phyloP scores from a whole-genome alignment of 92 coral and sea anemone genomes.

The Epizoanthus illoricatus region DNA sequence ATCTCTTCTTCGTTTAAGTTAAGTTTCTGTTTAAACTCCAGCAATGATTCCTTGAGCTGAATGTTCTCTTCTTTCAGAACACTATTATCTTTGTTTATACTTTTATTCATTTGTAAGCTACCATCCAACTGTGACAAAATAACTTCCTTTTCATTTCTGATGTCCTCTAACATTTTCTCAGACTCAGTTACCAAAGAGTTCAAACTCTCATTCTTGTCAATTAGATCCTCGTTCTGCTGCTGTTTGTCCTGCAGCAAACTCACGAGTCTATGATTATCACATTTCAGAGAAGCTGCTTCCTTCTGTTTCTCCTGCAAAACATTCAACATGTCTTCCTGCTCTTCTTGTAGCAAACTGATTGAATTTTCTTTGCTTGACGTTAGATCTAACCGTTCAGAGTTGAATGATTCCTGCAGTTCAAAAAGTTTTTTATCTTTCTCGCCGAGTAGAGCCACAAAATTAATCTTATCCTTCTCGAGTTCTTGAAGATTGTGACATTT shows the following conservation, averaged over 20 bases:
- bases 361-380: conserved; percentile 64
- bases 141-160: conserved; percentile 61
- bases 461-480: conserved; percentile 55
- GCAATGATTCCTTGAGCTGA: conserved; percentile 56
- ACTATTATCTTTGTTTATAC: conserved; percentile 61
- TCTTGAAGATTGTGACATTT: conserved; percentile 59
- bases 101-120: conserved; percentile 51
- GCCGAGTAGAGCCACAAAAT: conserved; percentile 67
- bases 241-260: conserved; percentile 69
- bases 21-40: conserved; percentile 63
- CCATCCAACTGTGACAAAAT: conserved; percentile 63
- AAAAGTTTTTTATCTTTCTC: conserved; percentile 75
- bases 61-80: conserved; percentile 62
- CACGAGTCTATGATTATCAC: conserved; percentile 63
- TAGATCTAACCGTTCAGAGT: conserved; percentile 70
- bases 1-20: conserved; percentile 48
- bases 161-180: conserved; percentile 50
- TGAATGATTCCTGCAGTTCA: conserved; percentile 85
- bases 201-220: conserved; percentile 48
- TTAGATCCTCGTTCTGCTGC: conserved; percentile 56
- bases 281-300: conserved; percentile 54
- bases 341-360: conserved; percentile 60
- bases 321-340: conserved; percentile 65
- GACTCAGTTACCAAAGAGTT: conserved; percentile 49
- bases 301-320: conserved; percentile 75